A percentile compares a stretch with the other conserved stretches of the same genome.
phyloP scores from a whole-genome alignment of 2,888 invertebrate species.

The Heliconius erato region DNA sequence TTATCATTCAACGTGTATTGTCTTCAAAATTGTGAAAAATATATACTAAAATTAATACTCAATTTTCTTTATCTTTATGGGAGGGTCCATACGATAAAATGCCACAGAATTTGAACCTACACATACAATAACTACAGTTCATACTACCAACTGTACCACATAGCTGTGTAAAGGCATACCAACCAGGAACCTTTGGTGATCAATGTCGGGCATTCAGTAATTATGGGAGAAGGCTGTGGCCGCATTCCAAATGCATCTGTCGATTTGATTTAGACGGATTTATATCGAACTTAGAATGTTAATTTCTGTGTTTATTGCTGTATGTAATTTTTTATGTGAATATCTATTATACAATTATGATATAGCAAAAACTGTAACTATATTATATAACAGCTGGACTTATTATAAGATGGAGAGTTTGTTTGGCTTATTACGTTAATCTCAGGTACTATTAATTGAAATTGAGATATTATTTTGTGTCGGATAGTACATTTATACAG shows the following conservation, averaged over 20 bases:
- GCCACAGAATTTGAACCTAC: not conserved
- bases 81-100: not conserved
- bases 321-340: not conserved
- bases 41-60: not conserved
- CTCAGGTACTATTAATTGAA: not conserved
- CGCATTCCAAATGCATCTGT: constrained; percentile 24
- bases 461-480: not conserved
- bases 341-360: too few relatives aligned
- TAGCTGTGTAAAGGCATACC: not conserved
- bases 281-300: constrained; percentile 10
- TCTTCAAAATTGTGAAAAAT: too few relatives aligned
- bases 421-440: not conserved
- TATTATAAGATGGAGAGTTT: not conserved
- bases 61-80: too few relatives aligned
- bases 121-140: not conserved
- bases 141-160: not conserved
- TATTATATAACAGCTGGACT: too few relatives aligned
- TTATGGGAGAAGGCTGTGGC: constrained; percentile 27
- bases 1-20: too few relatives aligned
- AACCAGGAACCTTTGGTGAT: constrained; percentile 2
- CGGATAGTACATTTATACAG: too few relatives aligned
- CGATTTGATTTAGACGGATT: constrained; percentile 8
- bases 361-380: too few relatives aligned
- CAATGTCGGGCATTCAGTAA: constrained; percentile 28
- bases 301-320: not conserved